phyloP scores from a whole-genome alignment of 1,140 invertebrate genomes.

The Globodera rostochiensis region DNA sequence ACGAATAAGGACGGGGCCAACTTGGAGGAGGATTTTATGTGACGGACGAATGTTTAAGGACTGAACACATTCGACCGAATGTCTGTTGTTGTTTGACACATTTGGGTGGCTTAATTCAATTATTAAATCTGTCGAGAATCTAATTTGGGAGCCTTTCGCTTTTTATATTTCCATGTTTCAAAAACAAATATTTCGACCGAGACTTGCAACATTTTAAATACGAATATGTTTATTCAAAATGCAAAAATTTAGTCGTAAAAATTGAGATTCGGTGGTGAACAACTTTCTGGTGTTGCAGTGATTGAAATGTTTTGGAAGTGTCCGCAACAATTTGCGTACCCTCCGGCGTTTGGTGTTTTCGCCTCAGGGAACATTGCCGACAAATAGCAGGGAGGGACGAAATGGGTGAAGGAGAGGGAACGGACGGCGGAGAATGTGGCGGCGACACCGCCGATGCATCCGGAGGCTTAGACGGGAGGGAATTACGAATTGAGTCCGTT shows the following conservation, averaged over 20 bases:
- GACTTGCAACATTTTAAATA: no score
- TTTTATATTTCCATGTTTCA: no score
- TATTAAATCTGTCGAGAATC: no score
- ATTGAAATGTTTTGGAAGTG: constrained; percentile 49
- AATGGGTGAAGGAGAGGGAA: constrained; percentile 54
- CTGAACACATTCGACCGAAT: no score
- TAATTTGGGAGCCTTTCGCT: no score
- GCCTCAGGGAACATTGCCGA: constrained; percentile 45
- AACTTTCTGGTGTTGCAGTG: constrained; percentile 22
- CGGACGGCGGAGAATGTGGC: constrained; percentile 60
- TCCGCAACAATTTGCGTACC: constrained; percentile 56
- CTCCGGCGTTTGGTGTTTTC: not conserved
- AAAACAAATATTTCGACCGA: no score
- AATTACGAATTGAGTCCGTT: no score
- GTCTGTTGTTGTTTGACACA: no score
- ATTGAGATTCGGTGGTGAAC: constrained; percentile 39
- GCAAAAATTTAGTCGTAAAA: constrained; percentile 31
- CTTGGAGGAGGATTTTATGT: constrained; percentile 54
- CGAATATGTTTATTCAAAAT: no score
- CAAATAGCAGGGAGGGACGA: constrained; percentile 58
- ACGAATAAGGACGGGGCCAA: constrained; percentile 48
- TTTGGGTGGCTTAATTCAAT: no score
- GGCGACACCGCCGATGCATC: constrained; percentile 54
- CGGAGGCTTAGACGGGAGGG: constrained; percentile 48
- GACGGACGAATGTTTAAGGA: not conserved